A percentile compares a stretch with the other conserved stretches of the same genome.
phyloP scores from a whole-genome alignment of 1,140 invertebrate genomes.

The Tetramorium alpestre region DNA sequence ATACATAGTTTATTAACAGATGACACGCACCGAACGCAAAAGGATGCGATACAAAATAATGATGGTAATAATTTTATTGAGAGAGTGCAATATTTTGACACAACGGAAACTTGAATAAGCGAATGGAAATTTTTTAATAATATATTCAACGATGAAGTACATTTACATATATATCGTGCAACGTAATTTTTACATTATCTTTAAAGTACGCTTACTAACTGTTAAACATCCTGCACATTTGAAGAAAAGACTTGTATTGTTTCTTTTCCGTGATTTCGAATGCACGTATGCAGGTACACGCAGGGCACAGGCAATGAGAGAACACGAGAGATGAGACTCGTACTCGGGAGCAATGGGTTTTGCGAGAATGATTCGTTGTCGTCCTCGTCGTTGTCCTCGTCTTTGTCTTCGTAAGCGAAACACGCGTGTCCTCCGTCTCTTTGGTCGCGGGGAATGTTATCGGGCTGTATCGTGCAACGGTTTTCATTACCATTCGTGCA shows the following conservation, averaged over 20 bases:
- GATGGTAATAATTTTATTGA: background rate
- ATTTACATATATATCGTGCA: background rate
- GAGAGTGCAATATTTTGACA: background rate
- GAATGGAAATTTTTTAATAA: background rate
- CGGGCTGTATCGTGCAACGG: slow-evolving; percentile 80
- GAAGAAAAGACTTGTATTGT: background rate
- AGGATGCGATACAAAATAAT: background rate
- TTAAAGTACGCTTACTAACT: slow-evolving; percentile 1
- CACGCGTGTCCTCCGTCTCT: slow-evolving; percentile 77
- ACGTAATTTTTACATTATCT: background rate
- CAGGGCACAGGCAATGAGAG: slow-evolving; percentile 45
- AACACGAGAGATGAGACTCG: slow-evolving; percentile 66
- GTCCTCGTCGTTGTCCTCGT: slow-evolving; percentile 56
- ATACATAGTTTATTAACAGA: slow-evolving; percentile 22
- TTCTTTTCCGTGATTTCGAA: slow-evolving; percentile 26
- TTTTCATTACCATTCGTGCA: slow-evolving; percentile 81
- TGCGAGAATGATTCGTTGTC: slow-evolving; percentile 65
- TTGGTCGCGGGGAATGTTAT: slow-evolving; percentile 82
- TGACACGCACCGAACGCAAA: background rate
- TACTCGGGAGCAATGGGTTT: slow-evolving; percentile 66
- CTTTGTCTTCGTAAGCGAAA: slow-evolving; percentile 72
- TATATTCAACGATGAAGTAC: background rate
- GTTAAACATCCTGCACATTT: background rate
- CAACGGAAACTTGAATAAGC: background rate
- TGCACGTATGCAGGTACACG: slow-evolving; percentile 35